These are phyloP conservation scores for Sitodiplosis mosellana DNA, from an alignment of 1,140 invertebrate species.

Conservation along the genomic window DNA sequence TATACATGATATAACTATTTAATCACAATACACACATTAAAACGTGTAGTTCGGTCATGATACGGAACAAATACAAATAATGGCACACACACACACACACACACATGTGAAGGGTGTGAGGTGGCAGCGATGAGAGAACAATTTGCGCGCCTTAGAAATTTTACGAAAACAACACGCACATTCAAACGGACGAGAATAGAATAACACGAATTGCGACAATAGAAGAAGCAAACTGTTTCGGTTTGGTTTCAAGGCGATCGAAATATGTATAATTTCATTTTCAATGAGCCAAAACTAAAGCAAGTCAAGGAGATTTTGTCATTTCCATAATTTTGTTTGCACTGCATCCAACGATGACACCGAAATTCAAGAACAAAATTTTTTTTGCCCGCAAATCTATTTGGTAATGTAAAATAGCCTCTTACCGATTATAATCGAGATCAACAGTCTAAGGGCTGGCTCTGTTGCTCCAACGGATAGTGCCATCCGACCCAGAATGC, in stretches of 20 bases:
- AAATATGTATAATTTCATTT: too few relatives aligned
- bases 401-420: not conserved
- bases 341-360: too few relatives aligned
- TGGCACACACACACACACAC: not conserved
- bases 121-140: too few relatives aligned
- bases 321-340: not conserved
- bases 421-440: slow-evolving; percentile 46
- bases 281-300: too few relatives aligned
- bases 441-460: slow-evolving; percentile 43
- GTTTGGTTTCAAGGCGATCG: too few relatives aligned
- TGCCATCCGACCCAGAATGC: slow-evolving; percentile 11
- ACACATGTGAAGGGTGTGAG: too few relatives aligned
- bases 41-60: not conserved
- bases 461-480: slow-evolving; percentile 28
- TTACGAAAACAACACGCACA: too few relatives aligned
- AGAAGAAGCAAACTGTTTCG: not conserved
- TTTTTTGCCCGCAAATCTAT: too few relatives aligned
- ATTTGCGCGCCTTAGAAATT: too few relatives aligned
- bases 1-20: too few relatives aligned
- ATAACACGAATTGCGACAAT: not conserved
- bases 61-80: not conserved
- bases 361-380: too few relatives aligned
- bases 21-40: slow-evolving; percentile 2
- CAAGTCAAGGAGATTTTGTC: not conserved
- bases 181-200: too few relatives aligned